phyloP scores from a whole-genome alignment of 2,797 vertebrate species.

The Oreochromis grahami region DNA sequence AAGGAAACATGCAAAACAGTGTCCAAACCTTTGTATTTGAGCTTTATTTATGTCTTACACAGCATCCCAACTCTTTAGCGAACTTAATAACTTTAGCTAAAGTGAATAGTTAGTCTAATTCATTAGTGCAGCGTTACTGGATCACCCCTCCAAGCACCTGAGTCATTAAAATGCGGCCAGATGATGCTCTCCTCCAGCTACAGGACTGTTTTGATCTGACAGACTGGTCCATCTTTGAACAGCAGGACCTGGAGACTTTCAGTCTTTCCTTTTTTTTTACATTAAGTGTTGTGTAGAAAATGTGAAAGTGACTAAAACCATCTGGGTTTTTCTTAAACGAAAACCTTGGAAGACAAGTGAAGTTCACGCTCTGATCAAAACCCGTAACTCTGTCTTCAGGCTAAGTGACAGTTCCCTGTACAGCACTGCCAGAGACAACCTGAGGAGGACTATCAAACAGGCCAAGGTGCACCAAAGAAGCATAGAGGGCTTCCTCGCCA shows the following conservation, averaged over 20 bases:
- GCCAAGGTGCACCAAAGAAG: no score
- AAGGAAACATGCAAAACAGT: no score
- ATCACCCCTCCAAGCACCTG: not conserved
- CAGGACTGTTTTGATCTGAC: not conserved
- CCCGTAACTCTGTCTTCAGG: not conserved
- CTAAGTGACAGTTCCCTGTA: not conserved
- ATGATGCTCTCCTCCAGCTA: not conserved
- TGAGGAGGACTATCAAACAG: not conserved
- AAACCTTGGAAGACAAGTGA: not conserved
- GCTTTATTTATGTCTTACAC: no score
- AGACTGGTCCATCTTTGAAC: not conserved
- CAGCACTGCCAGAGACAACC: not conserved
- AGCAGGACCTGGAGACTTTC: not conserved
- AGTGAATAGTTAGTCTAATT: no score
- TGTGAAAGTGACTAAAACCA: not conserved
- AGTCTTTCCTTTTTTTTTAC: not conserved
- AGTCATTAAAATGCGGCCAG: not conserved
- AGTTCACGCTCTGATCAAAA: not conserved
- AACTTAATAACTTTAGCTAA: no score
- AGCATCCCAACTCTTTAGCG: no score
- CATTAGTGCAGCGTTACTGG: no score
- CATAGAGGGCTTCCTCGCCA: not conserved
- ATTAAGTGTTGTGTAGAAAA: not conserved
- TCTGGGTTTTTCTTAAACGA: not conserved
- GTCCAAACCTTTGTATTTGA: no score